phyloP scores from a whole-genome alignment of 2,113 vertebrate genomes.

The Corvus hawaiiensis region DNA sequence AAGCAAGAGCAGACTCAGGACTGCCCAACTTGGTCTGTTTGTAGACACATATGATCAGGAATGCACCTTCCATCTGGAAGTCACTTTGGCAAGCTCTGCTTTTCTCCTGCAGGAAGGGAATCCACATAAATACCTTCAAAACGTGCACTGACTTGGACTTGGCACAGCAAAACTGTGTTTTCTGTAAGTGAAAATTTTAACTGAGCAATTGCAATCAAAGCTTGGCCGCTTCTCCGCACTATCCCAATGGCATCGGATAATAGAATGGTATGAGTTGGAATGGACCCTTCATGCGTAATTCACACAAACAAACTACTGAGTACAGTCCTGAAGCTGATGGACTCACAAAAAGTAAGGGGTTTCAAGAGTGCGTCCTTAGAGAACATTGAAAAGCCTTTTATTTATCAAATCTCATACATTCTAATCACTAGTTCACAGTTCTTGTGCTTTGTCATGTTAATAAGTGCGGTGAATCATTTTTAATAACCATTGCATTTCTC shows the following conservation, averaged over 20 bases:
- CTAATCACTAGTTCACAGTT: not conserved
- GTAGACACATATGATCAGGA: not conserved
- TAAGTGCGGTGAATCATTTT: not conserved
- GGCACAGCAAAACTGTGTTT: not conserved
- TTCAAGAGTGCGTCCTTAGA: not conserved
- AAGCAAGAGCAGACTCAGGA: not conserved
- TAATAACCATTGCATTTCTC: not conserved
- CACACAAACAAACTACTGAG: not conserved
- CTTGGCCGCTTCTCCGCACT: not conserved
- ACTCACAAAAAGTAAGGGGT: not conserved
- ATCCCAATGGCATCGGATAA: not conserved
- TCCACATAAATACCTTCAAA: not conserved
- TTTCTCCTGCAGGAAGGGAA: not conserved
- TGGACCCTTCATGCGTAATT: not conserved
- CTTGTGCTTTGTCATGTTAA: not conserved
- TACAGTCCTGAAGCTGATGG: not conserved
- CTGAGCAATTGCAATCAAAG: not conserved
- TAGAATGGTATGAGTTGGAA: not conserved
- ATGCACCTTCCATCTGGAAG: not conserved
- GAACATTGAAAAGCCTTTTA: not conserved
- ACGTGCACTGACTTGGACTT: not conserved
- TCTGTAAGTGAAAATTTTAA: not conserved
- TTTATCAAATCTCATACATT: not conserved
- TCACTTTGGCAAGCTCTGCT: not conserved
- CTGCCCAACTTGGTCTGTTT: not conserved